These are phyloP conservation scores for Paralichthys olivaceus DNA, from an alignment of 2,113 vertebrate genomes.

Conservation along the genomic window DNA sequence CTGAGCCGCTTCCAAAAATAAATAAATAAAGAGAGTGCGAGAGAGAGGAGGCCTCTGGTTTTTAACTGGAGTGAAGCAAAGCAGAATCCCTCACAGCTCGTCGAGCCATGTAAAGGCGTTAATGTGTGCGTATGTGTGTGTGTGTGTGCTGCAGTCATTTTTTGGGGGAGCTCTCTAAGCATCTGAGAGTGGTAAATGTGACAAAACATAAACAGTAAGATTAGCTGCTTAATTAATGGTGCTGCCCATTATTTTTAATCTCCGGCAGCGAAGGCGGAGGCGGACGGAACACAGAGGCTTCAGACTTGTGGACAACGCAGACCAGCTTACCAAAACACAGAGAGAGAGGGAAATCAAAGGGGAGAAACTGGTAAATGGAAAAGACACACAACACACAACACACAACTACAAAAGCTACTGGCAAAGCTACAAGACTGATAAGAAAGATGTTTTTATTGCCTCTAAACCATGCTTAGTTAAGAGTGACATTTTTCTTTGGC, in stretches of 20 bases:
- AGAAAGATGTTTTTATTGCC: slow-evolving; percentile 73
- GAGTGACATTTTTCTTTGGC: slow-evolving; percentile 64
- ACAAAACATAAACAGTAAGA: slow-evolving; percentile 74
- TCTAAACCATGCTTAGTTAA: slow-evolving; percentile 56
- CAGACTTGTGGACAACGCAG: slow-evolving; percentile 67
- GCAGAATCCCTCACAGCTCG: slow-evolving; percentile 18
- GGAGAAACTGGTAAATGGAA: slow-evolving; percentile 67
- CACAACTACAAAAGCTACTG: slow-evolving; percentile 66
- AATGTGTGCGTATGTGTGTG: background rate
- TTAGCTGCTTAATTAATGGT: slow-evolving; percentile 79
- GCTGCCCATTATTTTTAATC: slow-evolving; percentile 80
- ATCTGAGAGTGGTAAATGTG: slow-evolving; percentile 72
- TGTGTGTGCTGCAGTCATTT: slow-evolving; percentile 28
- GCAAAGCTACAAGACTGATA: slow-evolving; percentile 66
- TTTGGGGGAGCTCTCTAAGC: slow-evolving; percentile 37
- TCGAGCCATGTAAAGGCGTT: slow-evolving; percentile 12
- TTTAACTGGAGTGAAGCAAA: slow-evolving; percentile 42
- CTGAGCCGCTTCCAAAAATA: slow-evolving; percentile 69
- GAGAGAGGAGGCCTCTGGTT: background rate
- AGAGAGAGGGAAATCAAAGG: slow-evolving; percentile 57
- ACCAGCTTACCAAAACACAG: slow-evolving; percentile 64
- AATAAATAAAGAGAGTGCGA: slow-evolving; percentile 20
- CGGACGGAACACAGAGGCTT: slow-evolving; percentile 67
- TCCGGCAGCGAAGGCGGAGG: slow-evolving; percentile 57
- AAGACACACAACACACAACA: slow-evolving; percentile 65